phyloP scores from a whole-genome alignment of 2,888 invertebrate genomes.

The Caenorhabditis imperialis region DNA sequence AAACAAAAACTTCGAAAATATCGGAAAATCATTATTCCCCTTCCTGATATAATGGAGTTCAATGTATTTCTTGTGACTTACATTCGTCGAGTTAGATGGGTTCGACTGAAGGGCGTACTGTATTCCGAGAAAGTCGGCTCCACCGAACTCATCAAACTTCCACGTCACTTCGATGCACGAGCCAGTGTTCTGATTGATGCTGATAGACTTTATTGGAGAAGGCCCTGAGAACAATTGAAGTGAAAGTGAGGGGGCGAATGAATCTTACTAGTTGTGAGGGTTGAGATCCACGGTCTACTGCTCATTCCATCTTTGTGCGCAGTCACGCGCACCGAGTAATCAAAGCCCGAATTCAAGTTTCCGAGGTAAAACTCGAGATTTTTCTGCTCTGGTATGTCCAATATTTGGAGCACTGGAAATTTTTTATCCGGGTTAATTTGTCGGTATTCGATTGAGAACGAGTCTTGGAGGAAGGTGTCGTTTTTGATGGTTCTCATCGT shows the following conservation, averaged over 20 bases:
- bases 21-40: too few relatives aligned
- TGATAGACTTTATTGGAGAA: conserved; percentile 53
- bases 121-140: conserved; percentile 42
- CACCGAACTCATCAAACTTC: conserved; percentile 51
- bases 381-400: conserved; percentile 74
- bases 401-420: conserved; percentile 74
- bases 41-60: too few relatives aligned
- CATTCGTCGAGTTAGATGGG: conserved; percentile 42
- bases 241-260: conserved; percentile 48
- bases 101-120: conserved; percentile 44
- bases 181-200: conserved; percentile 67
- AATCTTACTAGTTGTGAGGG: conserved; percentile 73
- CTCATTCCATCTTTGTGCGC: conserved; percentile 73
- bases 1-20: too few relatives aligned
- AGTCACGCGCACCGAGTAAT: conserved; percentile 72
- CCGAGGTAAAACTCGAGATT: conserved; percentile 75
- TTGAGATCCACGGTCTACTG: conserved; percentile 72
- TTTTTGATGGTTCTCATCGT: conserved; percentile 73
- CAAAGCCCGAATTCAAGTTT: conserved; percentile 74
- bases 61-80: too few relatives aligned
- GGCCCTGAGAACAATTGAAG: conserved; percentile 44
- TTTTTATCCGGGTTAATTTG: conserved; percentile 75
- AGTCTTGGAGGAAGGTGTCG: conserved; percentile 71
- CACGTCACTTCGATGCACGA: conserved; percentile 71
- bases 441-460: conserved; percentile 69